Evolutionary conservation across 2,113 vertebrate species (phyloP).

Genomic region (Dasyurus viverrinus): DNA sequence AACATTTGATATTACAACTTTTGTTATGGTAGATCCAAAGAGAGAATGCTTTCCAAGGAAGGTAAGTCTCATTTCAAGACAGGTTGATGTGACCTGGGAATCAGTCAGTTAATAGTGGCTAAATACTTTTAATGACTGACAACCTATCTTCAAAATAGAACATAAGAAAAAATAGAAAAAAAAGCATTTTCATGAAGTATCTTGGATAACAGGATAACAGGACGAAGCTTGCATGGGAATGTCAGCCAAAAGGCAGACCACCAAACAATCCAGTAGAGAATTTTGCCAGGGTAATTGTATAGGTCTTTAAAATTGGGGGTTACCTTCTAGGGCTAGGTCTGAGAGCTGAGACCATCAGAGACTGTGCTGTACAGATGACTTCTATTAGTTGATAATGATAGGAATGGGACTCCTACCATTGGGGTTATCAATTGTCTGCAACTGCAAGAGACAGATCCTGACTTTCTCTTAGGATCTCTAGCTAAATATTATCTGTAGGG

Average conservation of each 20-base stretch:
- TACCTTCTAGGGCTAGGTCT: slow-evolving; percentile 1
- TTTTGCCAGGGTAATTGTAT: slow-evolving; percentile 26
- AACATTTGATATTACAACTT: slow-evolving; percentile 2
- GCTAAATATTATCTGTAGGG: background rate
- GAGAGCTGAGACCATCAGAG: slow-evolving; percentile 2
- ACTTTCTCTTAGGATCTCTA: background rate
- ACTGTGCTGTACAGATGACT: slow-evolving; percentile 24
- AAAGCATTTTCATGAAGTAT: slow-evolving; percentile 37
- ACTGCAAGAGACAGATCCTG: background rate
- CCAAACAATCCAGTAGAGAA: slow-evolving; percentile 20
- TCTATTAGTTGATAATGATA: background rate
- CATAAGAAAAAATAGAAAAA: slow-evolving; percentile 25
- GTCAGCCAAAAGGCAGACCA: slow-evolving; percentile 44
- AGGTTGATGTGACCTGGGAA: background rate
- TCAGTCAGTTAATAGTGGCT: background rate
- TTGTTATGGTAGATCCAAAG: background rate
- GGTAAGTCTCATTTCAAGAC: background rate
- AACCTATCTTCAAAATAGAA: background rate
- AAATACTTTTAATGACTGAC: slow-evolving; percentile 4
- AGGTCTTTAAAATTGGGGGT: slow-evolving; percentile 38
- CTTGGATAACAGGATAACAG: background rate
- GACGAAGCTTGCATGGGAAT: slow-evolving; percentile 30
- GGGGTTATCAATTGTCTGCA: background rate
- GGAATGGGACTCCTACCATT: slow-evolving; percentile 33
- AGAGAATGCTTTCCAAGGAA: background rate